A percentile compares a stretch with the other conserved stretches of the same genome.
Evolutionary conservation across 2,113 vertebrate genomes (phyloP).

Genomic region (Melanerpes formicivorus): DNA sequence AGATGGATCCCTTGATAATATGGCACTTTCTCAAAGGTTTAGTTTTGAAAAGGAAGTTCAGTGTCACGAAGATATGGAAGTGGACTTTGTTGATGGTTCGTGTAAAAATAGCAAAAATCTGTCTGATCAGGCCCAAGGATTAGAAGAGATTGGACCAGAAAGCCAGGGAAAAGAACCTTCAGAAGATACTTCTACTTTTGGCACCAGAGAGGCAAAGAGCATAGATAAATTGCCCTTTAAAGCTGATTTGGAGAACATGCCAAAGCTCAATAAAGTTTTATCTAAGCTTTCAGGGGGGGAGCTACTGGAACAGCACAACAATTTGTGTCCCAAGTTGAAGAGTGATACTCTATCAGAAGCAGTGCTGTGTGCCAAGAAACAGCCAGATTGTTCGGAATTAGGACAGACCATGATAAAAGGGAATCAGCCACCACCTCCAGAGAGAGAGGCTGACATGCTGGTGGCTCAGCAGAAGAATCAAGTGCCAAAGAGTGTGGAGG

Average conservation of each 20-base stretch:
- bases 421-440: neutral
- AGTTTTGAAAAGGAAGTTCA: conserved; percentile 37
- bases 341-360: neutral
- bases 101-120: conserved; percentile 56
- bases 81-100: conserved; percentile 46
- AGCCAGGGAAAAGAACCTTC: conserved; percentile 39
- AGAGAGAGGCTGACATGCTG: neutral
- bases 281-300: conserved; percentile 56
- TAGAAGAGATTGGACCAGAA: conserved; percentile 40
- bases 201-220: conserved; percentile 64
- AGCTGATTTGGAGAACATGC: neutral
- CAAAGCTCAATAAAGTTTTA: conserved; percentile 20
- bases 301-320: conserved; percentile 3
- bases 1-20: conserved; percentile 16
- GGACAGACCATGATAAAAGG: neutral
- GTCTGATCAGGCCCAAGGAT: conserved; percentile 45
- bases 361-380: conserved; percentile 1
- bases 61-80: conserved; percentile 49
- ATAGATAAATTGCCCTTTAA: neutral
- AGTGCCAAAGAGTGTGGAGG: neutral
- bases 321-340: conserved; percentile 29
- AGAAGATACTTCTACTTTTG: conserved; percentile 45
- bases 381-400: neutral
- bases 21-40: conserved; percentile 33
- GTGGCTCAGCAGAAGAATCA: neutral